These are phyloP conservation scores for Pachypanchax playfairii DNA, from an alignment of 2,113 vertebrate species.

Conservation along the genomic window DNA sequence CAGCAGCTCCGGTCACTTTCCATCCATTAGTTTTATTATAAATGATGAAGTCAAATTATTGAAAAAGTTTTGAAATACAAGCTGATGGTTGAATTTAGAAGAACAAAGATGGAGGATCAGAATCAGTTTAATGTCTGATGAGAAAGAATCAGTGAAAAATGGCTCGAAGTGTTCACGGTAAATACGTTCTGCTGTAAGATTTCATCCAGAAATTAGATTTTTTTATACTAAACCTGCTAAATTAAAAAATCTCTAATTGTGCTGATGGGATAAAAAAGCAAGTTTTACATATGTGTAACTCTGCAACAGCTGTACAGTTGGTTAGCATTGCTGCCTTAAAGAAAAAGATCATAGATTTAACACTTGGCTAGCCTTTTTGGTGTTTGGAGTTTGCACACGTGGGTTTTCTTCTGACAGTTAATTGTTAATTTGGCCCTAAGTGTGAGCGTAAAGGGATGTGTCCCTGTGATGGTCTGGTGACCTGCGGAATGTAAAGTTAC, in stretches of 20 bases:
- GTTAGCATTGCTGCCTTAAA: no score
- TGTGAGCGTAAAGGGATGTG: no score
- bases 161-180: background rate
- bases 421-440: no score
- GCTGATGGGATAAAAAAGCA: background rate
- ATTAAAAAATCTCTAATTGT: background rate
- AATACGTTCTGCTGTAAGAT: background rate
- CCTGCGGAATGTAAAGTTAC: no score
- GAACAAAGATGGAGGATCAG: background rate
- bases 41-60: conserved; percentile 60
- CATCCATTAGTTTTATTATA: conserved; percentile 83
- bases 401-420: no score
- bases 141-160: background rate
- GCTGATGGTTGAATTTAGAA: conserved; percentile 6
- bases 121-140: background rate
- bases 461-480: no score
- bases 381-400: no score
- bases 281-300: background rate
- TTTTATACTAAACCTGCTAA: background rate
- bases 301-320: no score
- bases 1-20: conserved; percentile 74
- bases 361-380: no score
- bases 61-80: conserved; percentile 9
- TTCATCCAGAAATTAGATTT: background rate
- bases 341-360: no score